Conservation (phyloP, 2,888 invertebrate genomes). For the Eulithis testata region DNA sequence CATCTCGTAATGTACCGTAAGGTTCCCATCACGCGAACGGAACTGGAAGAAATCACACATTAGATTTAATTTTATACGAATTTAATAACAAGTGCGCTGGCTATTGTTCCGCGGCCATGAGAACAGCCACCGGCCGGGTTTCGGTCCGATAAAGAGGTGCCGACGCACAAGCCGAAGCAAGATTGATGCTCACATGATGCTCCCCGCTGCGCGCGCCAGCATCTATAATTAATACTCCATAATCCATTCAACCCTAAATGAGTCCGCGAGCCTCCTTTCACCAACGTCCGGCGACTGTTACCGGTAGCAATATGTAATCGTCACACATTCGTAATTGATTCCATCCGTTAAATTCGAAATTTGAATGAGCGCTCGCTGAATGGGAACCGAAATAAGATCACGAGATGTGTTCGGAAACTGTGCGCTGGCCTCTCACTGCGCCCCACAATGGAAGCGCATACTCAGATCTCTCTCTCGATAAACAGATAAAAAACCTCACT, state of each 20-base stretch:
- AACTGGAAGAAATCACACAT: slow-evolving; percentile 79
- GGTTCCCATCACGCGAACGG: slow-evolving; percentile 80
- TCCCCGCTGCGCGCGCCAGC: slow-evolving; percentile 71
- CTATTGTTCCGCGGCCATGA: slow-evolving; percentile 78
- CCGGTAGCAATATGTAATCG: slow-evolving; percentile 74
- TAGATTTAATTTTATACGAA: slow-evolving; percentile 84
- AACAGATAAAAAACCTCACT: slow-evolving; percentile 68
- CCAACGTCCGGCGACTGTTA: slow-evolving; percentile 50
- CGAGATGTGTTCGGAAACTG: slow-evolving; percentile 65
- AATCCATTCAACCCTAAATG: slow-evolving; percentile 72
- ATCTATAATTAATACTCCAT: slow-evolving; percentile 77
- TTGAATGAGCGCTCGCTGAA: slow-evolving; percentile 76
- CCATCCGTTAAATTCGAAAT: slow-evolving; percentile 77
- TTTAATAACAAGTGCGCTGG: slow-evolving; percentile 80
- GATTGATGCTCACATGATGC: slow-evolving; percentile 76
- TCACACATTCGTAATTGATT: slow-evolving; percentile 78
- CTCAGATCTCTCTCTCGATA: slow-evolving; percentile 78
- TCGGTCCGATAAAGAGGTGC: slow-evolving; percentile 80
- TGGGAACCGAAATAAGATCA: slow-evolving; percentile 76
- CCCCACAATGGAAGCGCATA: slow-evolving; percentile 77
- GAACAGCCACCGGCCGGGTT: slow-evolving; percentile 72
- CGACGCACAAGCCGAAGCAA: slow-evolving; percentile 75
- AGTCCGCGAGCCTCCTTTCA: slow-evolving; percentile 59
- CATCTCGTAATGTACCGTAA: slow-evolving; percentile 70
- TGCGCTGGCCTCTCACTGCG: slow-evolving; percentile 64